Evolutionary conservation across 2,113 vertebrate genomes (phyloP), one percentile per base, ranked within the genome.

Genomic region (Leucoraja erinaceus): DNA sequence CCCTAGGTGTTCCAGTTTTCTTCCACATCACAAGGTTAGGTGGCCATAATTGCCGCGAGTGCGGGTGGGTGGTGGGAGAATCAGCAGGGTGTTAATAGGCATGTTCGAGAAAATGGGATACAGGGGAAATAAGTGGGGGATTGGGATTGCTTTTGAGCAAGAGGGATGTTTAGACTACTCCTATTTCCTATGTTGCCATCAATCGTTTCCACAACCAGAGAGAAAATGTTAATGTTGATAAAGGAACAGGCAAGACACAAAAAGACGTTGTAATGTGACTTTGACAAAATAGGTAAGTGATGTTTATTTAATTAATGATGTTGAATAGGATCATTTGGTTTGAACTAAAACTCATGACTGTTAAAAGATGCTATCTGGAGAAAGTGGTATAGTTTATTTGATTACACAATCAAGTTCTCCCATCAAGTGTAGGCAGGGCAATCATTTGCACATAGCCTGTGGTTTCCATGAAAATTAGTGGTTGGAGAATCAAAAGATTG

Each of bases 231-330:
- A 14, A n/a, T 86, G 54, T 84, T 84, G 54, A 4, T 28, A 61
- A 84, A 16, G 59, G 33, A 88, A 63, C 11, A 12, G 31, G 83
- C 31, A 61, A 63, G 59, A 88, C 12, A 63, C 59, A 18, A 59
- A 61, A 28, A 28, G 5, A n/a, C 59, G 38, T 47, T 47, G 38
- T 63, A 25, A 59, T 25, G n/a, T 31, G 83, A 31, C 61, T 84
- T 84, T 88, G n/a, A 63, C n/a, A n/a, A 11, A 61, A 88, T 88
- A 31, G n/a, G 12, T 63, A 63, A 88, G 6, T 33, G 83, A 11
- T n/a, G 63, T 88, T 88, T 88, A n/a, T 63, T 63, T 63, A 63
- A 88, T 88, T 88, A 63, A 63, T 88, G 11, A 28, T 63, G 16
- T 88, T 88, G 59, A 88, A 31, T 61, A 88, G n/a, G 11, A 28